A percentile compares a stretch with the other conserved stretches of the same genome.
phyloP scores from a whole-genome alignment of 2,113 vertebrate species.

The Sarotherodon lohbergeri region DNA sequence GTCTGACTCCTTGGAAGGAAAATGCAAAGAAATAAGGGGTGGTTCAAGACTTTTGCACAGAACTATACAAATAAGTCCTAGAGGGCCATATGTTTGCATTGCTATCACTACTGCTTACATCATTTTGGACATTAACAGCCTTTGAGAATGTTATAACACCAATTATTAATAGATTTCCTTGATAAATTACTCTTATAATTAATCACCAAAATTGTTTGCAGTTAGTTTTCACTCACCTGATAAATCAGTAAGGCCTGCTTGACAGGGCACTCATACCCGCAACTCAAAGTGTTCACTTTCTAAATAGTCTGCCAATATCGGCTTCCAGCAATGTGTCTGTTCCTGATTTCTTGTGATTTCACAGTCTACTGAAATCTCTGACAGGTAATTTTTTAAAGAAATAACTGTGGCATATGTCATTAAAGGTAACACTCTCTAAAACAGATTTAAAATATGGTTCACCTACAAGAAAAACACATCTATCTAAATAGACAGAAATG shows the following conservation, averaged over 20 bases:
- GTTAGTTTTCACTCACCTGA: neutral
- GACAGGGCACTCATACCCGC: neutral
- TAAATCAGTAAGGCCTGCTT: neutral
- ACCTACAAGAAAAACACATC: neutral
- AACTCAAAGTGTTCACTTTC: neutral
- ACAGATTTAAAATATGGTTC: neutral
- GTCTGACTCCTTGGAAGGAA: neutral
- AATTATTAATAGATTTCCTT: neutral
- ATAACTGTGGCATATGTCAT: neutral
- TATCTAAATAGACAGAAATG: neutral
- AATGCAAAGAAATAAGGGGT: neutral
- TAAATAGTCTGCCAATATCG: neutral
- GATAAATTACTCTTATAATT: neutral
- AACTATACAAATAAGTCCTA: neutral
- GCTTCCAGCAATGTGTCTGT: neutral
- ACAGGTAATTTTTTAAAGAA: neutral
- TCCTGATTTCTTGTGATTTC: neutral
- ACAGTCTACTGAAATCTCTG: neutral
- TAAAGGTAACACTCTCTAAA: neutral
- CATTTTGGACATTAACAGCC: neutral
- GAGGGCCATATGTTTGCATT: neutral
- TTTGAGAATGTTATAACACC: neutral
- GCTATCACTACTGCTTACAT: neutral
- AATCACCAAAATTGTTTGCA: neutral
- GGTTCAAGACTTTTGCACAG: neutral